A percentile compares a stretch with the other conserved stretches of the same genome.
Conservation (phyloP, 1,140 invertebrate species). For the Chrysomallon squamiferum region DNA sequence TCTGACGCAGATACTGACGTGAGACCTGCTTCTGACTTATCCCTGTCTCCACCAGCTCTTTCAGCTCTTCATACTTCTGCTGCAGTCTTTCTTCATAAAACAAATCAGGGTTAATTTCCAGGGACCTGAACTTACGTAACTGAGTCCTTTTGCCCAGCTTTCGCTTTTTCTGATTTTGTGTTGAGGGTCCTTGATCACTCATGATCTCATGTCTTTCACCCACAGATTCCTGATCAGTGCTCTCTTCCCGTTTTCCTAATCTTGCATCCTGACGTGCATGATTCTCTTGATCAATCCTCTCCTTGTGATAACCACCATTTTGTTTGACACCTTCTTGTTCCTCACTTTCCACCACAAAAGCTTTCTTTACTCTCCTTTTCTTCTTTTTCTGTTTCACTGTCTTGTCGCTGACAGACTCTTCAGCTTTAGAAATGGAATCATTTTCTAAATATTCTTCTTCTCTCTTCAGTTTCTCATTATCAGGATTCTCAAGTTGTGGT, state of each 20-base stretch:
- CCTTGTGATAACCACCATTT: too few relatives aligned
- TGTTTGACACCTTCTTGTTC: too few relatives aligned
- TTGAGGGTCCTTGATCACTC: background rate
- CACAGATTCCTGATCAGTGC: background rate
- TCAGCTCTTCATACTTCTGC: conserved; percentile 26
- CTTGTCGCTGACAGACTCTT: too few relatives aligned
- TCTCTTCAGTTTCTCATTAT: too few relatives aligned
- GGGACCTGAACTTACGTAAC: conserved; percentile 5
- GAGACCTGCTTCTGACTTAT: conserved; percentile 22
- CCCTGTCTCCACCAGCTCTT: conserved; percentile 15
- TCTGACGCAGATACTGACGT: conserved; percentile 23
- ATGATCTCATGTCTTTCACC: background rate
- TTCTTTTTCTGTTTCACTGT: too few relatives aligned
- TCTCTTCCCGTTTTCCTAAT: background rate
- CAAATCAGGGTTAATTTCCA: conserved; percentile 10
- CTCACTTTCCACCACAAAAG: too few relatives aligned
- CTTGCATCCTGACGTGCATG: too few relatives aligned
- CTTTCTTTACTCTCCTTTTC: too few relatives aligned
- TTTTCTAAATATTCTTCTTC: too few relatives aligned
- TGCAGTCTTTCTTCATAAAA: conserved; percentile 21
- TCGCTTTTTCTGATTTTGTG: background rate
- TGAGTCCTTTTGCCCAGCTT: conserved; percentile 1
- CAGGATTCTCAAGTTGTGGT: too few relatives aligned
- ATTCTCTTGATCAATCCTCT: too few relatives aligned
- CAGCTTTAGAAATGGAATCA: too few relatives aligned